phyloP scores from a whole-genome alignment of 2,113 vertebrate species.

The Pollimyrus isidori region DNA sequence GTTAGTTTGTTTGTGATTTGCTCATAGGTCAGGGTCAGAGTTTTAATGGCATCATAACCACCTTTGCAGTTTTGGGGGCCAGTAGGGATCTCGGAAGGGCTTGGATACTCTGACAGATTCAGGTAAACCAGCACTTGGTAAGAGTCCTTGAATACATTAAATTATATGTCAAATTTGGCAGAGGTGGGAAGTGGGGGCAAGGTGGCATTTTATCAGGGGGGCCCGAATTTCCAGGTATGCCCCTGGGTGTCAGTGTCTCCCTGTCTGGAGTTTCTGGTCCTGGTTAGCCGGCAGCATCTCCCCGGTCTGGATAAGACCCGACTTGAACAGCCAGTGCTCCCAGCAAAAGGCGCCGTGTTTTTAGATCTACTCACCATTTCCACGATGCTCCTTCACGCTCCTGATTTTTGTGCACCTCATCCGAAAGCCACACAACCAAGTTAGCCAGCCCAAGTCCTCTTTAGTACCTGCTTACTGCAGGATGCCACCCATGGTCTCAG shows the following conservation, averaged over 20 bases:
- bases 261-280: background rate
- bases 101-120: background rate
- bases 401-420: background rate
- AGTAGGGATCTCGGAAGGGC: background rate
- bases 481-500: background rate
- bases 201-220: background rate
- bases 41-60: background rate
- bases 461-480: background rate
- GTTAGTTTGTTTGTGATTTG: background rate
- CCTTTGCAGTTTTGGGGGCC: background rate
- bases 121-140: background rate
- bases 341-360: background rate
- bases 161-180: background rate
- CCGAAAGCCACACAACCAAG: background rate
- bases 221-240: background rate
- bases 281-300: background rate
- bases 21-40: background rate
- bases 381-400: background rate
- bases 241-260: background rate
- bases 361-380: background rate
- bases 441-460: background rate
- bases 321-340: background rate
- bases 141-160: background rate
- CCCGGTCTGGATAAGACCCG: background rate
- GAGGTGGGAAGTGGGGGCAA: background rate